Base-by-base conservation (phyloP, 1,140 invertebrate species). In the Pectinophora gossypiella region DNA sequence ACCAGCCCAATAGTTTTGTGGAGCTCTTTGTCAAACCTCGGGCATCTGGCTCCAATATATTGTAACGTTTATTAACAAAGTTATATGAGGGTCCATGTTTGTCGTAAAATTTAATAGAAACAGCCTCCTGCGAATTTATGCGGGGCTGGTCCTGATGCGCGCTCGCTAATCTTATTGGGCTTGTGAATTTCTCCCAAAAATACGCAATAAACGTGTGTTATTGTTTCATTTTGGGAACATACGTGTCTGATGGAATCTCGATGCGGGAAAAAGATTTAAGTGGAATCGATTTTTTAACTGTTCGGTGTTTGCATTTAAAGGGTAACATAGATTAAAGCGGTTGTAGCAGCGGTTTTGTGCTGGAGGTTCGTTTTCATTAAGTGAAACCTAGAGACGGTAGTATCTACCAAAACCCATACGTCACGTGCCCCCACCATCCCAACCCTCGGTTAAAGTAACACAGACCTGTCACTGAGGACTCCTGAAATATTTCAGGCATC, bases 51-150 rank as follows among this genome's bases (percentile, higher is more conserved):
- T 64, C 57, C 67, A 59, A 79, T 79, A 72, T 80, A 76, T 78
- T 59, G 71, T 63, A 74, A 61, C 66, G 61, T 71, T 79, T 84
- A 81, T 80, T 81, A 81, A 78, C 76, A 81, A 84, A 84, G 77
- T 84, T 84, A 72, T 73, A 75, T 64, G 66, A 75, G 69, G 76
- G 71, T 71, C 50, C 65, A 56, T 78, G 72, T 79, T 81, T 76
- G 71, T 75, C 76, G 74, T 81, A 74, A 84, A 84, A 81, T 84
- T 77, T 84, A 84, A 81, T 77, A 79, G 71, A 64, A 78, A 68
- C 72, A 68, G 57, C 52, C 66, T 59, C 57, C 54, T 54, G 64
- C 50, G 68, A 76, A 80, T 84, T 84, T 80, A 81, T 78, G 69
- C 57, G 64, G 65, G 62, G 56, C 60, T 64, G 64, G 72, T 64